Base-by-base conservation (phyloP, 2,888 invertebrate genomes). In the Pollenia amentaria region DNA sequence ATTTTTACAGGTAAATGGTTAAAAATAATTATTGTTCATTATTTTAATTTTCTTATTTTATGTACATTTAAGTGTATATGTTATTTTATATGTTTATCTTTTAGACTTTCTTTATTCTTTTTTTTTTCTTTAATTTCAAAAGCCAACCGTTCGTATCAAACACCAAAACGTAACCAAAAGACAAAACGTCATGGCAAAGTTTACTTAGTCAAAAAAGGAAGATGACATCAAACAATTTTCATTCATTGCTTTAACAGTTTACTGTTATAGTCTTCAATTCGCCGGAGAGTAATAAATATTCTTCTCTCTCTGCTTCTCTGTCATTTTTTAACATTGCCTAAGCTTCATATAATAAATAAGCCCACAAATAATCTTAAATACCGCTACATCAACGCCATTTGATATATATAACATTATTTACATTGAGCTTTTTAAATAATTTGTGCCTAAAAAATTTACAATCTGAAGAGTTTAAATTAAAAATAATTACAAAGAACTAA, bases 91-190 rank as follows among this genome's bases (percentile, higher is more conserved):
- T 67, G 21, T 21, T 42, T 57, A 18, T 12, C 51, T 21, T 21
- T 16, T 46, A 53, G 21, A 46, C 16, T 77, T 38, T 44, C n/a
- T 44, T 78, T 70, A 64, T n/a, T n/a, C 6, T 18, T 70, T 60
- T 64, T 10, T 77, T 60, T 14, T 53, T 67, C 14, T 67, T 29
- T 72, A 65, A 64, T 38, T 42, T 79, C 38, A 44, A 64, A 64
- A 78, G 48, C 67, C 70, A 84, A 80, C 84, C 77, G 84, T 87
- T 87, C 80, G 57, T 64, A 67, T 81, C 67, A 87, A 87, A 87
- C 76, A 84, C 73, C 67, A 84, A 87, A 84, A 69, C 80, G 67
- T 42, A 81, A 87, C 87, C 80, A 87, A 84, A 80, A 67, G 48
- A 29, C 72, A 76, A 77, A 75, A 67, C 84, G 53, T 75, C 64